Base-by-base conservation (phyloP, 2,888 invertebrate species). In the Acrocyrtus sp. region DNA sequence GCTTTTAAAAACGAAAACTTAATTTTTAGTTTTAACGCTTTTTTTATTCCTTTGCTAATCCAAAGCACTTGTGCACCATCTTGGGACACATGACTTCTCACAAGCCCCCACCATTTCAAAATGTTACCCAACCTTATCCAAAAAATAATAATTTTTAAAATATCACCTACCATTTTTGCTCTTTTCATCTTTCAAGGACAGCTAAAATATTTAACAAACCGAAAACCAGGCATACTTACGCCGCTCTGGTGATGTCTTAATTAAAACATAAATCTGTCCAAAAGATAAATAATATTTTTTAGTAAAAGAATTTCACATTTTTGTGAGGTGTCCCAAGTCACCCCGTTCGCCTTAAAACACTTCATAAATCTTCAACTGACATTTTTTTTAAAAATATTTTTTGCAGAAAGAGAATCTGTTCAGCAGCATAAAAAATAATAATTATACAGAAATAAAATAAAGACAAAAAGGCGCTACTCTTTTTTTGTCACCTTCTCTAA, bases 321-420 rank as follows among this genome's bases (percentile, higher is more conserved):
- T 60, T 69, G 61, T 72, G 61, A 72, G 54, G 56, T 66, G 78
- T 78, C 78, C 78, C 78, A 78, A 76, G 78, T 76, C 78, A 75
- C 78, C 78, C 78, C 73, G 62, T 65, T 58, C 62, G 72, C 63
- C 67, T 74, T 60, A 45, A 61, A 45, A 45, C 8, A 27, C 29
- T 48, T 27, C 50, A 10, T 24, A 57, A 43, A 50, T 57, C 39
- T 47, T 6, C 27, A 47, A 45, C 29, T 47, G 27, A 47, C 61
- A 21, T 50, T 34, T 19, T 19, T 8, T 54, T n/a, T n/a, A n/a
- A n/a, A n/a, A n/a, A n/a, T 26, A 54, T 45, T 17, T 45, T 45
- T 45, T 45, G 34, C 34, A 12, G 34, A 34, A 34, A n/a, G n/a
- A n/a, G n/a, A n/a, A n/a, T n/a, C n/a, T n/a, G n/a, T n/a, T n/a